Percentiles rank a stretch among this genome's conserved stretches.
Conservation (phyloP, 2,113 vertebrate species). For the Orthonyx spaldingii region DNA sequence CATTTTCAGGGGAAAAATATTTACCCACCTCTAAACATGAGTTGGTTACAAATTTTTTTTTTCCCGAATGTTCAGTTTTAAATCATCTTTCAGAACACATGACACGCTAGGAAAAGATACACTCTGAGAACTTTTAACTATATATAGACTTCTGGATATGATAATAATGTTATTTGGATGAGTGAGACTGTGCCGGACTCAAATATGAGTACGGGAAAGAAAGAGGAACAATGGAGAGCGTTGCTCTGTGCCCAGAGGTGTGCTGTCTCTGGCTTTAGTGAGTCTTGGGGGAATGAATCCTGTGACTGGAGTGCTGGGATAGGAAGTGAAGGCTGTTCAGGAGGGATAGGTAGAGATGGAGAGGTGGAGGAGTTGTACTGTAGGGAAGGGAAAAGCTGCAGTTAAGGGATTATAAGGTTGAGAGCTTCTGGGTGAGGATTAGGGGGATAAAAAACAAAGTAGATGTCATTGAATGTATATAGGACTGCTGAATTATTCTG, state of each 20-base stretch:
- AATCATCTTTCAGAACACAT: background rate
- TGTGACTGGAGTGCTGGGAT: background rate
- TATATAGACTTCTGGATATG: background rate
- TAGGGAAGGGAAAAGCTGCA: background rate
- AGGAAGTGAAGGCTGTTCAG: background rate
- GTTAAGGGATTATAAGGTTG: background rate
- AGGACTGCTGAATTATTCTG: background rate
- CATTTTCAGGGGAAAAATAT: background rate
- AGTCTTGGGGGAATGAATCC: background rate
- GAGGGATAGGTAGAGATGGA: background rate
- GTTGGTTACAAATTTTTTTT: background rate
- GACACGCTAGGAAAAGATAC: background rate
- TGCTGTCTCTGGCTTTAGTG: background rate
- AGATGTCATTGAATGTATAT: background rate
- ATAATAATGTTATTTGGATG: slow-evolving; percentile 7
- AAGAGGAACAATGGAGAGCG: background rate
- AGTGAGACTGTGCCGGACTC: background rate
- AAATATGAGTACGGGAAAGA: background rate
- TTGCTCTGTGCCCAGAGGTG: background rate
- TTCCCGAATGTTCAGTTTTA: background rate
- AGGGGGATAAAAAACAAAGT: background rate
- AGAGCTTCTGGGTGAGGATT: background rate
- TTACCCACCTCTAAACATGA: background rate
- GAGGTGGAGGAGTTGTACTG: background rate
- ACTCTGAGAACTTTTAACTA: background rate